These are phyloP conservation scores for Drosophila novamexicana DNA, from an alignment of 1,140 invertebrate genomes.

Conservation along the genomic window DNA sequence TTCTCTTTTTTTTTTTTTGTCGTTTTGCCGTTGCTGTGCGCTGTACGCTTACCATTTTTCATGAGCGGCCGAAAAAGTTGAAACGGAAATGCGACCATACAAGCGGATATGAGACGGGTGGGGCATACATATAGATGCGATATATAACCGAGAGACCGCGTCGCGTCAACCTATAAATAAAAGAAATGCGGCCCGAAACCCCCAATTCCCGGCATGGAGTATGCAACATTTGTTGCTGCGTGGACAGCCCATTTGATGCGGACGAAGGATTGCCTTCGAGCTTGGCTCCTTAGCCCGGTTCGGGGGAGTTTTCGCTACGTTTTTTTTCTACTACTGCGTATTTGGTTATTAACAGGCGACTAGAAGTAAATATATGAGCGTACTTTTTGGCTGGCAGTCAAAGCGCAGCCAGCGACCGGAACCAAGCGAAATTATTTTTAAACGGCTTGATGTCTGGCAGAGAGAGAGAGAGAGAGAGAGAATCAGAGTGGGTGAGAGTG, in stretches of 20 bases:
- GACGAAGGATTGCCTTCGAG: slow-evolving; percentile 17
- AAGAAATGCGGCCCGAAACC: slow-evolving; percentile 58
- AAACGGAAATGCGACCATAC: slow-evolving; percentile 73
- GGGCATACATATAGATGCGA: slow-evolving; percentile 53
- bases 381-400: slow-evolving; percentile 63
- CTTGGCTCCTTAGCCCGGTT: slow-evolving; percentile 5
- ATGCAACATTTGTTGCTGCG: slow-evolving; percentile 57
- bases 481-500: background rate
- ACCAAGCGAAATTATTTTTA: slow-evolving; percentile 70
- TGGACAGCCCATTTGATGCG: slow-evolving; percentile 17
- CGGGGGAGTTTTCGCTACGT: background rate
- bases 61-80: slow-evolving; percentile 61
- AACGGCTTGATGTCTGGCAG: slow-evolving; percentile 48
- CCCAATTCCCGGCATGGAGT: slow-evolving; percentile 33
- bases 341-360: slow-evolving; percentile 62
- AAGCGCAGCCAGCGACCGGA: slow-evolving; percentile 55
- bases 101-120: slow-evolving; percentile 67
- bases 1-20: slow-evolving; percentile 4
- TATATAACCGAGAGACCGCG: slow-evolving; percentile 57
- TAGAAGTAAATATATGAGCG: slow-evolving; percentile 62
- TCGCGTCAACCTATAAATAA: slow-evolving; percentile 74
- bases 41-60: slow-evolving; percentile 54
- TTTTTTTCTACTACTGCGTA: slow-evolving; percentile 17
- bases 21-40: background rate
- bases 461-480: slow-evolving; percentile 1